phyloP scores from a whole-genome alignment of 2,888 invertebrate species.

The Mystacides longicornis region DNA sequence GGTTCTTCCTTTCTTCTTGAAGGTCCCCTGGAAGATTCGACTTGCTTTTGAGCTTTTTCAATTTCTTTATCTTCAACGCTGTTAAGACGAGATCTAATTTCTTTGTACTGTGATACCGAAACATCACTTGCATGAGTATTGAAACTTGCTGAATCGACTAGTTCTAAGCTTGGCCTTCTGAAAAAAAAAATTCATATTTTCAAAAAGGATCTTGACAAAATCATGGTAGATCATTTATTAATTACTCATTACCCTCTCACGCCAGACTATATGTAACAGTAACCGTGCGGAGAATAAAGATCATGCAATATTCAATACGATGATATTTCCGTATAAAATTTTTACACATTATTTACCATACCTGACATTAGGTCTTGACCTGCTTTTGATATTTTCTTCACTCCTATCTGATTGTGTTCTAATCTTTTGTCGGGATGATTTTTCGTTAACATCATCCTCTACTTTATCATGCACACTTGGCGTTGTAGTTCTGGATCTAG shows the following conservation, averaged over 20 bases:
- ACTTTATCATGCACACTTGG: conserved; percentile 38
- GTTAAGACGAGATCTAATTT: conserved; percentile 41
- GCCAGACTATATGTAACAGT: no score
- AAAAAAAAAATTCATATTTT: conserved; percentile 22
- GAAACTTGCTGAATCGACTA: conserved; percentile 77
- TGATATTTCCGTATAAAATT: no score
- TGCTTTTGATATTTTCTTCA: conserved; percentile 44
- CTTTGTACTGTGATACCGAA: conserved; percentile 46
- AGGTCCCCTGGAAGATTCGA: conserved; percentile 49
- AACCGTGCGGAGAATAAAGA: no score
- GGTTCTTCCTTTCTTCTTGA: conserved; percentile 48
- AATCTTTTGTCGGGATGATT: conserved; percentile 35
- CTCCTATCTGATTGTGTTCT: conserved; percentile 42
- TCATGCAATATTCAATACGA: no score
- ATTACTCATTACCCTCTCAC: not conserved
- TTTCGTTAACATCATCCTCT: conserved; percentile 34
- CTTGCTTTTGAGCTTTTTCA: conserved; percentile 41
- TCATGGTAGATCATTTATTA: not conserved
- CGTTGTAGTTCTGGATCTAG: conserved; percentile 56
- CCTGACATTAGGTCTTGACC: conserved; percentile 56
- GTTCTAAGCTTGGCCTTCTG: conserved; percentile 69
- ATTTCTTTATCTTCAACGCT: conserved; percentile 41
- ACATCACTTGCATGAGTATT: conserved; percentile 61
- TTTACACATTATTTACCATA: conserved; percentile 26
- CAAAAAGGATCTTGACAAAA: not conserved